Evolutionary conservation across 2,113 vertebrate species (phyloP).

Genomic region (Halichoeres trimaculatus): DNA sequence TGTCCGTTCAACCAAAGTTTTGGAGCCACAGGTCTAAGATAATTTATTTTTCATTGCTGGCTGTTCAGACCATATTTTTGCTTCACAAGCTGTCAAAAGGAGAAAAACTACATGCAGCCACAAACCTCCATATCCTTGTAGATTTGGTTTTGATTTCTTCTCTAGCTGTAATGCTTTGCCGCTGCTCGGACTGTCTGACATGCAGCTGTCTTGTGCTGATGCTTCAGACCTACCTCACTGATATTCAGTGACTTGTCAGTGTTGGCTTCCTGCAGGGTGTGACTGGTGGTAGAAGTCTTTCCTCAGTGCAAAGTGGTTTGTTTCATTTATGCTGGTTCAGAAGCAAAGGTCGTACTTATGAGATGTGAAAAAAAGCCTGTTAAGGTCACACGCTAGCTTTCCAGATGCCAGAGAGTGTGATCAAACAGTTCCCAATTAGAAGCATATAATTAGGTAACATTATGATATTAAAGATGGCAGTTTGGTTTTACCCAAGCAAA

Average conservation of each 20-base stretch:
- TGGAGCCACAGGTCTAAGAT: background rate
- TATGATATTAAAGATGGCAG: constrained; percentile 85
- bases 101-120: background rate
- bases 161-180: background rate
- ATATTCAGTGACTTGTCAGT: constrained; percentile 33
- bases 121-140: background rate
- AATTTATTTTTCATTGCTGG: background rate
- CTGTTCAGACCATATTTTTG: too few relatives aligned
- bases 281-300: constrained; percentile 62
- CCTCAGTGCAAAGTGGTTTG: constrained; percentile 68
- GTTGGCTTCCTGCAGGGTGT: constrained; percentile 70
- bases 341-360: constrained; percentile 70
- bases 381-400: constrained; percentile 73
- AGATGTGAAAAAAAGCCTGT: constrained; percentile 62
- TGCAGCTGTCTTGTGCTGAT: constrained; percentile 51
- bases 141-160: background rate
- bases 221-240: constrained; percentile 63
- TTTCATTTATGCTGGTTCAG: constrained; percentile 76
- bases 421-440: constrained; percentile 84
- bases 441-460: constrained; percentile 82
- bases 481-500: constrained; percentile 82
- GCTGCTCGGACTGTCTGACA: constrained; percentile 6
- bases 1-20: too few relatives aligned
- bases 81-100: background rate
- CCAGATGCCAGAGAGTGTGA: constrained; percentile 77